Evolutionary conservation across 2,113 vertebrate species (phyloP).

Genomic region (Aix galericulata): DNA sequence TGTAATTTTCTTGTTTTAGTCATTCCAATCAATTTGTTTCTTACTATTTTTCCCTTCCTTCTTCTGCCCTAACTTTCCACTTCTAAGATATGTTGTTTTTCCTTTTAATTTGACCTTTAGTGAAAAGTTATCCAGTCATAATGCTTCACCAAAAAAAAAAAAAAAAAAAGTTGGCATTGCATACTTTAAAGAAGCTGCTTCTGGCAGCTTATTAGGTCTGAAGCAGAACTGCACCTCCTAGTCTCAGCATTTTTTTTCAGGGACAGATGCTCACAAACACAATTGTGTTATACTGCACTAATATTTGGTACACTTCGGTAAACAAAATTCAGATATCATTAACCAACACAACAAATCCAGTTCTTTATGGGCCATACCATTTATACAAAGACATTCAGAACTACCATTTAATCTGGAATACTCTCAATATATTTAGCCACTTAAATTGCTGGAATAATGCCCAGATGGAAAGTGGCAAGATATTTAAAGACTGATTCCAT

Average conservation of each 20-base stretch:
- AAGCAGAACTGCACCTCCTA: background rate
- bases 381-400: constrained; percentile 13
- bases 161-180: background rate
- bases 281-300: background rate
- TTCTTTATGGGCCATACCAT: background rate
- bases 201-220: background rate
- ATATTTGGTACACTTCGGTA: background rate
- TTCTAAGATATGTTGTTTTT: background rate
- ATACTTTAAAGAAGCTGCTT: background rate
- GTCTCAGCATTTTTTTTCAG: background rate
- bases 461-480: constrained; percentile 41
- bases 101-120: background rate
- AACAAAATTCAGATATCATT: background rate
- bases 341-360: background rate
- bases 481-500: constrained; percentile 52
- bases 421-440: constrained; percentile 42
- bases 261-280: background rate
- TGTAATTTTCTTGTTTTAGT: background rate
- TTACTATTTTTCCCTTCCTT: background rate
- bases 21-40: background rate
- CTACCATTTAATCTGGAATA: constrained; percentile 41
- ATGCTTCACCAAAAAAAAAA: background rate
- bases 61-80: background rate
- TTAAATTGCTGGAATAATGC: constrained; percentile 59
- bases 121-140: background rate